Percentiles rank a stretch among this genome's conserved stretches.
phyloP scores from a whole-genome alignment of 2,888 invertebrate genomes.

The Horisme vitalbata region DNA sequence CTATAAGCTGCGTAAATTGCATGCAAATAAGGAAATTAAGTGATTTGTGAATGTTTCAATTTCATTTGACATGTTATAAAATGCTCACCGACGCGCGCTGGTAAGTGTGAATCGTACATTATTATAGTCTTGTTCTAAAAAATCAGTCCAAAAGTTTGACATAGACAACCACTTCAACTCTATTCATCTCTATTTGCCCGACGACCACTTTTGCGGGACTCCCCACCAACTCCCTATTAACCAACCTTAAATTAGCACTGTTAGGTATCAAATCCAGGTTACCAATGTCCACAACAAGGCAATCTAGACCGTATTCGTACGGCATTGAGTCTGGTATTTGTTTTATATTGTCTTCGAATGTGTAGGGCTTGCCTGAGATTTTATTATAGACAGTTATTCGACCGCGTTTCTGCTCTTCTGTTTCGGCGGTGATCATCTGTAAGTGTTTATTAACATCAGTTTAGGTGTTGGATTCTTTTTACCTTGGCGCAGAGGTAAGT shows the following conservation, averaged over 20 bases:
- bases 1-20: no score
- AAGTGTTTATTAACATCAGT: no score
- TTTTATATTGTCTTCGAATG: slow-evolving; percentile 53
- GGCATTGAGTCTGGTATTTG: slow-evolving; percentile 45
- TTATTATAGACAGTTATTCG: slow-evolving; percentile 65
- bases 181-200: slow-evolving; percentile 51
- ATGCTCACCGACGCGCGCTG: no score
- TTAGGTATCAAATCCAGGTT: slow-evolving; percentile 56
- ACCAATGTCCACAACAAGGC: slow-evolving; percentile 50
- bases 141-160: slow-evolving; percentile 43
- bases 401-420: slow-evolving; percentile 36
- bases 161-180: slow-evolving; percentile 52
- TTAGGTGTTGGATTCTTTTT: no score
- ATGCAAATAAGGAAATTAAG: no score
- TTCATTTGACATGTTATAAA: no score
- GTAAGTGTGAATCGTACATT: no score
- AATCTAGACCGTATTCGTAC: slow-evolving; percentile 38
- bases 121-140: no score
- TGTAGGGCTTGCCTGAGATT: slow-evolving; percentile 56
- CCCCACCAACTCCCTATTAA: slow-evolving; percentile 50
- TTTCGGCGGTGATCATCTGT: slow-evolving; percentile 53
- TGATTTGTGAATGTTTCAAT: no score
- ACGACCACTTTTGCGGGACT: slow-evolving; percentile 51
- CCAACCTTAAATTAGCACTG: slow-evolving; percentile 53
- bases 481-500: no score